phyloP scores from a whole-genome alignment of 2,113 vertebrate genomes.

The Sinocyclocheilus rhinocerous region DNA sequence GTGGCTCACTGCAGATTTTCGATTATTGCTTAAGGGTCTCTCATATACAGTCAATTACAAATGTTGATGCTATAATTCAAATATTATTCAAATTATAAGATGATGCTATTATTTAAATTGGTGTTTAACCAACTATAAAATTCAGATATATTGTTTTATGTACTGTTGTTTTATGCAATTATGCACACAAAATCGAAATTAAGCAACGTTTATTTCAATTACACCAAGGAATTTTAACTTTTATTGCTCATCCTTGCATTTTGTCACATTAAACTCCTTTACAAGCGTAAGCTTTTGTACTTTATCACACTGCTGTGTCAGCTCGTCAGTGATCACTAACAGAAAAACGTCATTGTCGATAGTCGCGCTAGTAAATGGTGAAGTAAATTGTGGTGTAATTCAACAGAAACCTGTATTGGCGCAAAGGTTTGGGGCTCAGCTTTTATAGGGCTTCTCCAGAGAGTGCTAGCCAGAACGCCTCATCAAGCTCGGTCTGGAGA shows the following conservation, averaged over 20 bases:
- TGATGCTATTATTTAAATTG: background rate
- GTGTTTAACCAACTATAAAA: background rate
- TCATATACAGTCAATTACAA: background rate
- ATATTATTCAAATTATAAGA: background rate
- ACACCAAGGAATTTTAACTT: background rate
- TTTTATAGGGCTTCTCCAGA: constrained; percentile 50
- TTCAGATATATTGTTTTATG: background rate
- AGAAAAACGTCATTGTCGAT: constrained; percentile 49
- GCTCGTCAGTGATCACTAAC: constrained; percentile 49
- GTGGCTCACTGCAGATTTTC: background rate
- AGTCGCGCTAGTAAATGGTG: constrained; percentile 24
- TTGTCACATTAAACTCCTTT: constrained; percentile 10
- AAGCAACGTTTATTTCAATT: background rate
- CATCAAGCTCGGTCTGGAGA: background rate
- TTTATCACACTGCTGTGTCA: constrained; percentile 34
- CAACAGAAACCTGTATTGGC: constrained; percentile 34
- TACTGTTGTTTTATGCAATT: background rate
- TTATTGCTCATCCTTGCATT: background rate
- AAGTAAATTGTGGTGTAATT: constrained; percentile 52
- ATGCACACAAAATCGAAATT: background rate
- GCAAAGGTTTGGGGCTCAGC: background rate
- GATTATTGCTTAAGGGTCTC: background rate
- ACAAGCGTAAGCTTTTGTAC: background rate
- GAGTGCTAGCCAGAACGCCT: constrained; percentile 7
- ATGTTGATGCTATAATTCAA: background rate